phyloP scores from a whole-genome alignment of 2,888 invertebrate genomes.

The Crematogaster levior region DNA sequence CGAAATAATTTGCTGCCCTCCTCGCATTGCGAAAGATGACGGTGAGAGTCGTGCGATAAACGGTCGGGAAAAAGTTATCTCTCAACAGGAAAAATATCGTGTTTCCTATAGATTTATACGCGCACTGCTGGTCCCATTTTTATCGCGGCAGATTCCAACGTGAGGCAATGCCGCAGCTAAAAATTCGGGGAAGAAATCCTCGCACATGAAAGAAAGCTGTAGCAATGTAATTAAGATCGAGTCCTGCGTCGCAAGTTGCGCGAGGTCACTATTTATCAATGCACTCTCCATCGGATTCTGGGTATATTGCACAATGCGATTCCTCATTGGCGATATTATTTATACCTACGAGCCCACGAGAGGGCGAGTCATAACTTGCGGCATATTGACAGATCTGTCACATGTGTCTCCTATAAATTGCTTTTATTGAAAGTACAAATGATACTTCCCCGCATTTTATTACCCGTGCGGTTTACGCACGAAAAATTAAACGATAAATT shows the following conservation, averaged over 20 bases:
- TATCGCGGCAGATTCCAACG: constrained; percentile 9
- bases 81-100: no score
- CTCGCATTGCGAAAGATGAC: neutral
- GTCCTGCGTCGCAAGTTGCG: neutral
- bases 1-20: neutral
- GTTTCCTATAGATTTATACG: neutral
- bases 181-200: neutral
- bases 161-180: neutral
- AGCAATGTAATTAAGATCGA: constrained; percentile 2
- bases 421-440: constrained; percentile 35
- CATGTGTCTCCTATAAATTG: constrained; percentile 49
- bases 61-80: neutral
- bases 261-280: neutral
- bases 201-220: neutral
- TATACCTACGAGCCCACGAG: neutral
- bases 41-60: neutral
- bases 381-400: constrained; percentile 52
- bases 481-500: constrained; percentile 7
- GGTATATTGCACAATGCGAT: constrained; percentile 17
- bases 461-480: neutral
- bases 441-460: constrained; percentile 38
- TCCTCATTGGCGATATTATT: constrained; percentile 33
- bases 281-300: neutral
- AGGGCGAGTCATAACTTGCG: constrained; percentile 41
- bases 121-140: neutral